Evolutionary conservation across 2,797 vertebrate species (phyloP).

Genomic region (Momotus momota): DNA sequence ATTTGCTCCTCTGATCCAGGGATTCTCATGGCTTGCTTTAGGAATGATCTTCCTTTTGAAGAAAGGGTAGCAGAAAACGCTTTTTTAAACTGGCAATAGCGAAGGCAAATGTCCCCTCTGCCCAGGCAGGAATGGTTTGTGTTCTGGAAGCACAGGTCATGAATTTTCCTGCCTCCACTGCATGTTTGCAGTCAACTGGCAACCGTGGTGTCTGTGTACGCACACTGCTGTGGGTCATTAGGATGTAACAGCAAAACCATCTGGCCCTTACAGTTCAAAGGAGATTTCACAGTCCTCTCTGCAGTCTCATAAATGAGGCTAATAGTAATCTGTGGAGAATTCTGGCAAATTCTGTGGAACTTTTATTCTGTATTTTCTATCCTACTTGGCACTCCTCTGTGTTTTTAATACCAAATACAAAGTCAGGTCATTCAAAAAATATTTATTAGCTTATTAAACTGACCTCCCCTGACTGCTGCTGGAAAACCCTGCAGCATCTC

Average conservation of each 20-base stretch:
- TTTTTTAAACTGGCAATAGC: neutral
- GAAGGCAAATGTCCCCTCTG: neutral
- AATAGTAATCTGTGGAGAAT: constrained; percentile 67
- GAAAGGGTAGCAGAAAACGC: neutral
- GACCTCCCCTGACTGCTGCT: constrained; percentile 43
- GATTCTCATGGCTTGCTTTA: neutral
- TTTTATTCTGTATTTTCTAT: constrained; percentile 66
- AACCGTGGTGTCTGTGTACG: constrained; percentile 21
- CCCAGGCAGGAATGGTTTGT: neutral
- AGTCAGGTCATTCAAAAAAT: constrained; percentile 61
- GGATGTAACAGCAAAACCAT: constrained; percentile 73
- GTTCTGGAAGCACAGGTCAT: constrained; percentile 25
- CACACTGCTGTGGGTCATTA: constrained; percentile 62
- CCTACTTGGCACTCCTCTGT: constrained; percentile 39
- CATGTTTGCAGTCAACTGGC: constrained; percentile 54
- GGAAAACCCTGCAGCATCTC: constrained; percentile 23
- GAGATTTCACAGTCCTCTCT: constrained; percentile 69
- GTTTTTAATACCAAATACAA: constrained; percentile 64
- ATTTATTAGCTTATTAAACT: constrained; percentile 68
- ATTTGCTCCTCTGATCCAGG: neutral
- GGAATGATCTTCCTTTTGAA: neutral
- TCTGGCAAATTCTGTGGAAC: constrained; percentile 72
- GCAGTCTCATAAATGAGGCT: constrained; percentile 67
- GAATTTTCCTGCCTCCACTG: constrained; percentile 19
- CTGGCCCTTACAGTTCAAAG: constrained; percentile 71